Base-by-base conservation (phyloP, 1,140 invertebrate genomes). In the Halesus radiatus region DNA sequence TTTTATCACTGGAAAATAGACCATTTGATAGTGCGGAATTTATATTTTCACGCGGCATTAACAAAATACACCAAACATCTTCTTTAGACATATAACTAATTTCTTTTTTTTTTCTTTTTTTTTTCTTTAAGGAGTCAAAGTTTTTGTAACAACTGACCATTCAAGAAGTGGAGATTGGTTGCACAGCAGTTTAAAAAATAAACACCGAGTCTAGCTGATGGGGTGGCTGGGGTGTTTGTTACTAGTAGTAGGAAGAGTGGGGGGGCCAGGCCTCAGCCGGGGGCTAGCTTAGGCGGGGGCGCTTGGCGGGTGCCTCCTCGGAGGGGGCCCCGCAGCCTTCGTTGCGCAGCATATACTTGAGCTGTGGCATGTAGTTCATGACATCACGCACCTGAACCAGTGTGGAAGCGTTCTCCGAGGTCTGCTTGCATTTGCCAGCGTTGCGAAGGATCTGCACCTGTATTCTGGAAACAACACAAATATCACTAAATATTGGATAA, bases 351-450 rank as follows among this genome's bases (percentile, higher is more conserved):
- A 96, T 94, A 87, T 95, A 95, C 85, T 94, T 95, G 86, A 96
- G 89, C 87, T 96, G 95, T n/a, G 94, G 94, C 94, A 96, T 95
- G 86, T 92, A 96, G 82, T 94, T 92, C 89, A 95, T 94, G 72
- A 96, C 93, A 88, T 94, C 94, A 78, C 93, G 92, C 76, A 96
- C 94, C 88, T 94, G 94, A 56, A 96, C 94, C 78, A 96, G 87
- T 26, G 94, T 88, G 82, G 88, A 84, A 6, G 87, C 86, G 83
- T 89, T 89, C 84, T 89, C 88, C 3, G 87, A 86, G 22, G 88
- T 86, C 18, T 92, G 92, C 81, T 93, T 92, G 87, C 92, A 93
- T 85, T 94, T 95, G 78, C 94, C 94, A 66, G 92, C 92, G 83
- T 94, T 93, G 84, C 93, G 91, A 15, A 96, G 88, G 74, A 94